Base-by-base conservation (phyloP, 1,140 invertebrate genomes). In the Rhyacophila brunnea region DNA sequence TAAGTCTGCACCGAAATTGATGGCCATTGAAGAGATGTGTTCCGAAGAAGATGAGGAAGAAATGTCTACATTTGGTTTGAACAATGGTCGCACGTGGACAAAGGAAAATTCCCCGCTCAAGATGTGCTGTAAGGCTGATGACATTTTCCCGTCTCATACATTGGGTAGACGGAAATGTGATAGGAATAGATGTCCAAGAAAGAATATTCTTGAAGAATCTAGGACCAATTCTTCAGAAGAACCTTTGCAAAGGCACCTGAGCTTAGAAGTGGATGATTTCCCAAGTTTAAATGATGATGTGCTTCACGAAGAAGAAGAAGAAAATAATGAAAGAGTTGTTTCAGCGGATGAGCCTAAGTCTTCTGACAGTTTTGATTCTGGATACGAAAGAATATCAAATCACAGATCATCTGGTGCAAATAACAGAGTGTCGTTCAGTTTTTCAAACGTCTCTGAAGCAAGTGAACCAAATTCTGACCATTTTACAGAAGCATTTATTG, bases 1-100 rank as follows among this genome's bases (percentile, higher is more conserved):
- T 0, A 96, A 96, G 72, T 95, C 92, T 34, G 96, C 96, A 5
- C 96, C 96, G 0, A 95, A 96, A 71, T 78, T 99, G 1, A 92
- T 90, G 51, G 87, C 91, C 18, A 99, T 99, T 60, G 92, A 96
- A 69, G 96, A 99, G 75, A 89, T 90, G 55, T 83, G 88, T 11
- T 93, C 91, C 50, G 90, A 91, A 68, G 88, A 91, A 67, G 89
- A 91, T 51, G 87, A 89, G 53, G 84, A 87, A 55, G 82, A 84
- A 67, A 71, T 47, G 28, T 48, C 51, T 11, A 54, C 49, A 11
- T 35, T 14, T 10, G 46, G 23, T 18, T 49, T 45, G 65, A 59
- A 35, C 7, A 49, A 59, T 10, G 73, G 46, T 15, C 71, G 76
- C 20, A 75, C 72, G 9, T 65, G 63, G 56, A 61, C 66, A 42